Percentiles rank a stretch among this genome's conserved stretches.
phyloP scores from a whole-genome alignment of 2,888 invertebrate species.

The Eristalis intricaria region DNA sequence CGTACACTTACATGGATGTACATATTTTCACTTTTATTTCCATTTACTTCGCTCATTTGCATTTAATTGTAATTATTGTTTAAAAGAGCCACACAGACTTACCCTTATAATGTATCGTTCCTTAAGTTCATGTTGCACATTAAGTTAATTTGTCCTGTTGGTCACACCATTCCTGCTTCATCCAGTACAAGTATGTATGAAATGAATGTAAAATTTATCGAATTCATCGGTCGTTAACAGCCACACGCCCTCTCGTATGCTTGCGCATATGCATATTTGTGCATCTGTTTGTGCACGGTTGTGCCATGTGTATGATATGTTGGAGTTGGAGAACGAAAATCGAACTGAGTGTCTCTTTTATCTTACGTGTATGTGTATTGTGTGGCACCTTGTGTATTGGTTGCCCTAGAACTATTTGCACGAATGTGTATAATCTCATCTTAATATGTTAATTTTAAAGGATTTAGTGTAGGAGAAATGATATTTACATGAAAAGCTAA shows the following conservation, averaged over 20 bases:
- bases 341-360: not conserved
- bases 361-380: conserved; percentile 17
- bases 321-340: conserved; percentile 15
- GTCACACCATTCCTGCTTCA: not conserved
- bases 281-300: conserved; percentile 51
- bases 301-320: conserved; percentile 6
- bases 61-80: conserved; percentile 69
- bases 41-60: conserved; percentile 54
- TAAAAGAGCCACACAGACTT: conserved; percentile 44
- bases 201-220: conserved; percentile 51
- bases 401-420: conserved; percentile 71
- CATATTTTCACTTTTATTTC: conserved; percentile 55
- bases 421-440: conserved; percentile 74
- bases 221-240: conserved; percentile 13
- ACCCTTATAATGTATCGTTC: conserved; percentile 14
- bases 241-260: not conserved
- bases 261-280: conserved; percentile 5
- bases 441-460: conserved; percentile 76
- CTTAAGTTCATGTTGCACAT: conserved; percentile 49
- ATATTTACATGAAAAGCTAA: conserved; percentile 73
- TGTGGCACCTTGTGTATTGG: conserved; percentile 42
- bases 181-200: not conserved
- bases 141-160: conserved; percentile 62
- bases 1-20: not conserved
- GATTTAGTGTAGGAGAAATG: conserved; percentile 73